phyloP scores from a whole-genome alignment of 1,140 invertebrate genomes.

The Cyphomyrmex costatus region DNA sequence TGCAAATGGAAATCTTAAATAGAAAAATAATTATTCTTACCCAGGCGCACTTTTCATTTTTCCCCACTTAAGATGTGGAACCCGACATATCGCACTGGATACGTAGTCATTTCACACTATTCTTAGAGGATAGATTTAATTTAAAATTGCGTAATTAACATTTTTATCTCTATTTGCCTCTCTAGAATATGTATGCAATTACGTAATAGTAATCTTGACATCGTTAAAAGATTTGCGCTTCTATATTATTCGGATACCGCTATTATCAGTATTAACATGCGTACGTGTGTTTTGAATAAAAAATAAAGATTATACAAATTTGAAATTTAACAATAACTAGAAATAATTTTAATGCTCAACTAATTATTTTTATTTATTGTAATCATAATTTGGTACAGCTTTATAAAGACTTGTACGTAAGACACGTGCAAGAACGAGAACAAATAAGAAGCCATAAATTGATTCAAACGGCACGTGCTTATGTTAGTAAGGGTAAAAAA shows the following conservation, averaged over 20 bases:
- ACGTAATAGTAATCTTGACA: slow-evolving; percentile 33
- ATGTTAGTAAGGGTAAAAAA: background rate
- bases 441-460: background rate
- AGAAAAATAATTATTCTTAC: background rate
- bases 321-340: background rate
- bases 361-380: background rate
- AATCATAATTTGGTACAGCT: background rate
- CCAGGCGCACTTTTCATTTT: background rate
- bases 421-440: background rate
- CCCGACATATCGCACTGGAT: background rate
- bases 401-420: background rate
- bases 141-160: slow-evolving; percentile 25
- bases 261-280: background rate
- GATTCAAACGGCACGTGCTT: slow-evolving; percentile 20
- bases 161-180: slow-evolving; percentile 19
- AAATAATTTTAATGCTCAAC: too few relatives aligned
- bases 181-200: background rate
- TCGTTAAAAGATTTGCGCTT: slow-evolving; percentile 9
- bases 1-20: slow-evolving; percentile 26
- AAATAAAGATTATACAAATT: background rate
- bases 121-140: slow-evolving; percentile 2
- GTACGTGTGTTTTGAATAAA: too few relatives aligned
- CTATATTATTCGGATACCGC: background rate
- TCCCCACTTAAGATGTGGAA: background rate
- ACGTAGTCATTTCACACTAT: background rate